These are phyloP conservation scores for Nymphicus hollandicus DNA, from an alignment of 2,113 vertebrate genomes.

Conservation along the genomic window DNA sequence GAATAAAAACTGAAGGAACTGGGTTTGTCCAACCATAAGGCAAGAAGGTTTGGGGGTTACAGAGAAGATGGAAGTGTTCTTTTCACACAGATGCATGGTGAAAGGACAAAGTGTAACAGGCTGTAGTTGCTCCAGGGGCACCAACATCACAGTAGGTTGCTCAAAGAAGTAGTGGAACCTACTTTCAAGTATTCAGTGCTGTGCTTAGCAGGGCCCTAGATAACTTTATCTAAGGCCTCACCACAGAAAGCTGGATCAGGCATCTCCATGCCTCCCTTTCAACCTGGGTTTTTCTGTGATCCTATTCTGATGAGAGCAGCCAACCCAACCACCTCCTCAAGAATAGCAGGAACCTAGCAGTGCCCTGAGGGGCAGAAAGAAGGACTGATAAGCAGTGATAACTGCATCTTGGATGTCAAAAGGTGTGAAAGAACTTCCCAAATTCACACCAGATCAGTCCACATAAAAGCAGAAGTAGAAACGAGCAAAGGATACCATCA, in stretches of 20 bases:
- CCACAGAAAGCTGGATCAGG: background rate
- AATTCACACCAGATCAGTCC: background rate
- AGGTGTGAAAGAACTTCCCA: background rate
- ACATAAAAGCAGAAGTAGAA: background rate
- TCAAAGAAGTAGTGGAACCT: background rate
- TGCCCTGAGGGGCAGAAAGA: background rate
- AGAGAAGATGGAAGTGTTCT: background rate
- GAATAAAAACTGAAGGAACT: background rate
- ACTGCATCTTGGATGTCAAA: background rate
- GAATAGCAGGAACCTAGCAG: background rate
- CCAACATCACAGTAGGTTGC: background rate
- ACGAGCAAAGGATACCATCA: background rate
- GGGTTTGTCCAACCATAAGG: background rate
- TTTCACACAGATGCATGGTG: background rate
- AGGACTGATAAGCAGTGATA: background rate
- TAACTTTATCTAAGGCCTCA: background rate
- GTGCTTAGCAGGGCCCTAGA: background rate
- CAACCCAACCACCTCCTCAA: background rate
- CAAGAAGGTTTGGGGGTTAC: background rate
- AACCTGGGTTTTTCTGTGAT: background rate
- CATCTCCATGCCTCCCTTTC: background rate
- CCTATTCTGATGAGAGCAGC: background rate
- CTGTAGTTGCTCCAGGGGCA: background rate
- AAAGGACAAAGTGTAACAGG: background rate
- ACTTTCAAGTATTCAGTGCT: background rate